Conservation (phyloP, 2,888 invertebrate species). For the Pristionchus entomophagus region DNA sequence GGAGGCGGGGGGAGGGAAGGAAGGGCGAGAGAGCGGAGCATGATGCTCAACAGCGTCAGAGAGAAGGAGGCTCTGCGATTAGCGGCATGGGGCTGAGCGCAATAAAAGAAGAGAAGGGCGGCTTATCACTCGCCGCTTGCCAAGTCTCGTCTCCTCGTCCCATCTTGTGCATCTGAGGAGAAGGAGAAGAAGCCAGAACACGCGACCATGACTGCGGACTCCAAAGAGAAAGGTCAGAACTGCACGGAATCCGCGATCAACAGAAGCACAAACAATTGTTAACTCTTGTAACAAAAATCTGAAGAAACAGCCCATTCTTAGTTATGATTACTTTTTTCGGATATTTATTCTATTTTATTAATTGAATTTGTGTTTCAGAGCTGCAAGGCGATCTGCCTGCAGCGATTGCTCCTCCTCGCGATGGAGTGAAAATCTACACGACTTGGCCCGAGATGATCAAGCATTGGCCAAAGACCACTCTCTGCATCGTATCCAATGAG, state of each 20-base stretch:
- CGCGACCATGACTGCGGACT: constrained; percentile 21
- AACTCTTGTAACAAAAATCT: too few relatives aligned
- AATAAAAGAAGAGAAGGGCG: constrained; percentile 3
- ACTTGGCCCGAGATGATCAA: constrained; percentile 66
- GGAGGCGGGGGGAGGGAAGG: not conserved
- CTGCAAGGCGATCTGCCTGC: constrained; percentile 1
- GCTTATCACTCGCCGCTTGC: too few relatives aligned
- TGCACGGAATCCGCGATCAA: too few relatives aligned
- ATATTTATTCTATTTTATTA: not conserved
- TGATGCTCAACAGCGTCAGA: constrained; percentile 29
- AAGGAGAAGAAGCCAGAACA: not conserved
- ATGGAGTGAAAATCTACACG: constrained; percentile 56
- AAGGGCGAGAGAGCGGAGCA: not conserved
- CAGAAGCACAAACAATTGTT: too few relatives aligned
- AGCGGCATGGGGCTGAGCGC: constrained; percentile 20
- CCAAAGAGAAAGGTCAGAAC: constrained; percentile 35
- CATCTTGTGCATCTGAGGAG: not conserved
- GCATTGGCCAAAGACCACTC: constrained; percentile 74
- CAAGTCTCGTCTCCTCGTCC: constrained; percentile 15
- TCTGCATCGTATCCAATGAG: constrained; percentile 90
- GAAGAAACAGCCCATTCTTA: too few relatives aligned
- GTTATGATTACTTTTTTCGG: too few relatives aligned
- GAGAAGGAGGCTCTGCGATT: too few relatives aligned
- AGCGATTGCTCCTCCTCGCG: not conserved
- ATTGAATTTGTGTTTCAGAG: not conserved